Conservation (phyloP, 2,113 vertebrate genomes). For the Sylvilagus bachmani region DNA sequence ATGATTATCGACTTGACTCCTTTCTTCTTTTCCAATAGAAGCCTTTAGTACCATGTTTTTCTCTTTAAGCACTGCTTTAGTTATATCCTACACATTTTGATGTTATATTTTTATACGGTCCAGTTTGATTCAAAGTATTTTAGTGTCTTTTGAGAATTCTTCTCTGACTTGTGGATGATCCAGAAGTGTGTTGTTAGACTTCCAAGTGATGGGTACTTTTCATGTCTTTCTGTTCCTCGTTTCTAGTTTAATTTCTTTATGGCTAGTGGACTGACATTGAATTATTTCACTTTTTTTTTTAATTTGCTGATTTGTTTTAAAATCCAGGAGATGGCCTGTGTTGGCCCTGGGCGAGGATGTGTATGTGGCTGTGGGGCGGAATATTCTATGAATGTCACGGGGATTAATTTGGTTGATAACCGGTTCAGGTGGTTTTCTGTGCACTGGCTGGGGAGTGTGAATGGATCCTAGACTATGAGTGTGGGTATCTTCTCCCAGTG, state of each 20-base stretch:
- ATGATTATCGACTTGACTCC: background rate
- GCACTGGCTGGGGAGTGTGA: background rate
- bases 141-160: constrained; percentile 5
- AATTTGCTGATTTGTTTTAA: constrained; percentile 26
- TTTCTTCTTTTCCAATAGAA: constrained; percentile 24
- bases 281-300: background rate
- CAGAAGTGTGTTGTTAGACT: background rate
- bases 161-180: background rate
- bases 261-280: background rate
- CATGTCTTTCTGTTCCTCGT: background rate
- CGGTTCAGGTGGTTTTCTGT: background rate
- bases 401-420: background rate
- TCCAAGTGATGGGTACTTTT: background rate
- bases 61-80: background rate
- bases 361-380: background rate
- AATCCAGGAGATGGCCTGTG: background rate
- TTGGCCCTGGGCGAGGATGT: background rate
- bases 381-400: background rate
- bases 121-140: constrained; percentile 32
- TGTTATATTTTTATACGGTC: constrained; percentile 47
- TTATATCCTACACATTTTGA: constrained; percentile 21
- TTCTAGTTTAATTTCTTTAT: constrained; percentile 29
- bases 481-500: background rate
- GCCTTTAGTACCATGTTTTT: background rate
- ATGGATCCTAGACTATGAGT: background rate